These are phyloP conservation scores for Porites lutea DNA, from an alignment of 64 coral and sea anemone species.

Conservation along the genomic window DNA sequence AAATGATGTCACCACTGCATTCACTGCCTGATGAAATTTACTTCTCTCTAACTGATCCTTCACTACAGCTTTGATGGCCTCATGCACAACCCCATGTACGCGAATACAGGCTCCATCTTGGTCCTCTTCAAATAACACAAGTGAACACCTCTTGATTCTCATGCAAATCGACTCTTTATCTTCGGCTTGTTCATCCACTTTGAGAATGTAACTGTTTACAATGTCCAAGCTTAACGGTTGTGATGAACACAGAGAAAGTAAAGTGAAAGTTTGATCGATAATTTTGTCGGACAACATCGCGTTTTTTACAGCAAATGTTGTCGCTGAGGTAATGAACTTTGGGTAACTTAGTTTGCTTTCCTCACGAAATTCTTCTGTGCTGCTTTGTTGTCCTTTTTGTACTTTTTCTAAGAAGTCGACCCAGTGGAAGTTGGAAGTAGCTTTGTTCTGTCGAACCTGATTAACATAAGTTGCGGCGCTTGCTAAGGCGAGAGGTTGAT, in stretches of 20 bases:
- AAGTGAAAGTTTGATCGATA: too few relatives aligned
- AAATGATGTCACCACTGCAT: not conserved
- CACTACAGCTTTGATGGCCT: not conserved
- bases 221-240: too few relatives aligned
- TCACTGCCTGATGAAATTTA: too few relatives aligned
- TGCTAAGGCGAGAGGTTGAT: constrained; percentile 1
- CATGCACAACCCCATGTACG: not conserved
- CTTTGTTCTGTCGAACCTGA: not conserved
- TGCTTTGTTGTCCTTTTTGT: not conserved
- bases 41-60: not conserved
- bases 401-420: not conserved
- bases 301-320: not conserved
- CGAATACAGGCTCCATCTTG: not conserved
- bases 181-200: too few relatives aligned
- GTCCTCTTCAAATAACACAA: not conserved
- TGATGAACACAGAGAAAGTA: too few relatives aligned
- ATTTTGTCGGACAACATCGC: too few relatives aligned
- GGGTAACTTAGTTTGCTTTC: not conserved
- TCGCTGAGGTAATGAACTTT: not conserved
- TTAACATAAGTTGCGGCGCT: not conserved
- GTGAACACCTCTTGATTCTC: too few relatives aligned
- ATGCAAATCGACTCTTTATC: too few relatives aligned
- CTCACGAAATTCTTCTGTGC: not conserved
- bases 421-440: not conserved
- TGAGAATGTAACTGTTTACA: too few relatives aligned